Evolutionary conservation across 2,113 vertebrate genomes (phyloP), one percentile per base, ranked within the genome.

Genomic region (Colistium nudipinnis): DNA sequence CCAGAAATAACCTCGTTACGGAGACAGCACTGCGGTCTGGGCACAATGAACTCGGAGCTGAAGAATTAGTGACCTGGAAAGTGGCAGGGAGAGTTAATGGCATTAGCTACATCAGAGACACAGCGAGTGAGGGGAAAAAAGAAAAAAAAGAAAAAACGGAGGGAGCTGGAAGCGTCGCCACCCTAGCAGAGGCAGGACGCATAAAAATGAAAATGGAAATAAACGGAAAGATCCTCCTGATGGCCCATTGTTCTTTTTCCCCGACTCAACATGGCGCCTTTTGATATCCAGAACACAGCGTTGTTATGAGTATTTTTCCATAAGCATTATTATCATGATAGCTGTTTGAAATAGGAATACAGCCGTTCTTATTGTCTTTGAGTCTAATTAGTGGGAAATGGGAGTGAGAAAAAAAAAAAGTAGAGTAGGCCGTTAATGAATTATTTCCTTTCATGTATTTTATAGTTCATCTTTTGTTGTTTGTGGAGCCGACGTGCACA

Each of bases 1-100:
- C 96, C 97, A 97, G 97, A 98, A 99, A 98, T 99, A 98, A 99
- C 95, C 96, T 99, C 95, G 96, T 98, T 98, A 97, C 94, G 96
- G 93, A 96, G 96, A 96, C 95, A 96, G 96, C 94, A 92, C 90
- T 94, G 94, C 95, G 92, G 95, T 96, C 96, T 95, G 94, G 95
- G 93, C 94, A 97, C 95, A 97, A 96, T 95, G 96, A 98, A 97
- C 95, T 96, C 95, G 92, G 94, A 96, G 95, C 95, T 96, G 95
- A 96, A 95, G 95, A 97, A 98, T 96, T 96, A 97, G 94, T 97
- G 97, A 97, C 96, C 96, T 96, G 97, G 95, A 99, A 98, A 98
- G 94, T 92, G 93, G 92, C 93, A 95, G 94, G 90, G 94, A 94
- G 93, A 95, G 94, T 95, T 96, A 96, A 95, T 96, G 93, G 94